Conservation (phyloP, 2,113 vertebrate species). For the Cyanocitta stelleri region DNA sequence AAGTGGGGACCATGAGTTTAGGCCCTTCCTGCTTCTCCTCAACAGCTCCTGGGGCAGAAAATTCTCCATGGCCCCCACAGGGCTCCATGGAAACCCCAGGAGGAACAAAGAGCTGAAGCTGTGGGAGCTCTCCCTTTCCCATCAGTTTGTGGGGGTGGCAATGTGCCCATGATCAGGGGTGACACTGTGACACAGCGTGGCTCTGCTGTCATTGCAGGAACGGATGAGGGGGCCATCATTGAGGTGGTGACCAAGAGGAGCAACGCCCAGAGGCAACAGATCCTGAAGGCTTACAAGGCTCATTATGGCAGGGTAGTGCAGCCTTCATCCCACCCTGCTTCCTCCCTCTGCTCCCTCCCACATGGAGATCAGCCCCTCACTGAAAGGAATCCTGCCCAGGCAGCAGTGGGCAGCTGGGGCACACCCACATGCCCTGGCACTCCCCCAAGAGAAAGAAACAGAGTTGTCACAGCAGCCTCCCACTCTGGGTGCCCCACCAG, state of each 20-base stretch:
- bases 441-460: not conserved
- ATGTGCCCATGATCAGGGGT: not conserved
- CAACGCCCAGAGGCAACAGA: constrained; percentile 90
- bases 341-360: not conserved
- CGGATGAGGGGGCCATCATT: constrained; percentile 88
- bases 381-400: not conserved
- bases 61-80: rapidly evolving
- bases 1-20: not conserved
- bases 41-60: not conserved
- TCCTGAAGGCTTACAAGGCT: constrained; percentile 89
- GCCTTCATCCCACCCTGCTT: not conserved
- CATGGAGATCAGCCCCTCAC: rapidly evolving
- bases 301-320: constrained; percentile 85
- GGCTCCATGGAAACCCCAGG: not conserved
- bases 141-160: rapidly evolving
- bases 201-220: constrained; percentile 74
- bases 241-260: constrained; percentile 84
- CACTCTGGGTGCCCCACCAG: not conserved
- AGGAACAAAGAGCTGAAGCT: not conserved
- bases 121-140: not conserved
- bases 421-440: not conserved
- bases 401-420: not conserved
- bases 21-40: not conserved
- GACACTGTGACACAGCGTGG: not conserved
- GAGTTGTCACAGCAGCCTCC: not conserved